Percentiles rank a stretch among this genome's conserved stretches.
Conservation (phyloP, 2,797 vertebrate genomes). For the Sus cebifrons region DNA sequence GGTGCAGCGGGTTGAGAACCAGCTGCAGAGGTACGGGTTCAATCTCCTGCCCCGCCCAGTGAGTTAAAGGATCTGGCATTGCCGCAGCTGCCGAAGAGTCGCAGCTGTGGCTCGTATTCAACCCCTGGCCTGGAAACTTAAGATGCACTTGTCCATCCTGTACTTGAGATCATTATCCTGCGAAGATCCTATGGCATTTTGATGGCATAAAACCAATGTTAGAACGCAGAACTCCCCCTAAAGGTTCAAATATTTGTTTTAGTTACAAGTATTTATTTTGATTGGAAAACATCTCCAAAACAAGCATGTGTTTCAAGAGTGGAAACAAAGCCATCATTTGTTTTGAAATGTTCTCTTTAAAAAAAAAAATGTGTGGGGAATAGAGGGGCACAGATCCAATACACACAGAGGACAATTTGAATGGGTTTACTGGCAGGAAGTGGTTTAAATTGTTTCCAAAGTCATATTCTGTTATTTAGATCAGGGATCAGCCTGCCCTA, state of each 20-base stretch:
- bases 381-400: background rate
- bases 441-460: conserved; percentile 53
- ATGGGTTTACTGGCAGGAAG: conserved; percentile 36
- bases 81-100: too few species aligned
- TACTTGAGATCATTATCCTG: background rate
- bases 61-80: too few species aligned
- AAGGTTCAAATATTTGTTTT: conserved; percentile 53
- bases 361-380: conserved; percentile 31
- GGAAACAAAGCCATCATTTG: conserved; percentile 46
- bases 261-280: conserved; percentile 67
- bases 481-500: background rate
- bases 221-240: background rate
- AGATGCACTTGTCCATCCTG: background rate
- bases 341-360: conserved; percentile 52
- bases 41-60: too few species aligned
- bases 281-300: conserved; percentile 47
- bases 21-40: too few species aligned
- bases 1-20: too few species aligned
- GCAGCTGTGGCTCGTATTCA: too few species aligned
- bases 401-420: conserved; percentile 33
- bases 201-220: conserved; percentile 1
- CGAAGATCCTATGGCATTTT: background rate
- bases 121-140: background rate
- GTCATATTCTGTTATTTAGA: conserved; percentile 31
- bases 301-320: conserved; percentile 18